These are phyloP conservation scores for Acanthornis magna DNA, from an alignment of 2,797 vertebrate species.

Conservation along the genomic window DNA sequence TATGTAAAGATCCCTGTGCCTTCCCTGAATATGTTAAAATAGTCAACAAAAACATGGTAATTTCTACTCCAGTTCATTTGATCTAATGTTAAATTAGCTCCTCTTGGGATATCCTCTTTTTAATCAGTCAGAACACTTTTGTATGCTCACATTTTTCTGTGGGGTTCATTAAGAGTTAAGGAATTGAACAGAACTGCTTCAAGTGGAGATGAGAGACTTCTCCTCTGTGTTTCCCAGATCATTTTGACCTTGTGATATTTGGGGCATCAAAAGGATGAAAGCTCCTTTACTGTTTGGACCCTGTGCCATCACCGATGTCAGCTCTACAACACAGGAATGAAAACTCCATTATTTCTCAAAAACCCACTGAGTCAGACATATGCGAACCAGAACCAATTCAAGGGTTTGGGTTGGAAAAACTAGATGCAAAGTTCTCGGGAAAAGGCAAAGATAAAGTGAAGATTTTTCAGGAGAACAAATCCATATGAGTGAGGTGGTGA, in stretches of 20 bases:
- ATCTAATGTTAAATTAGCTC: constrained; percentile 68
- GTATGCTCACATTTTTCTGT: constrained; percentile 26
- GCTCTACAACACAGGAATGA: neutral
- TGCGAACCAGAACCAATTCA: neutral
- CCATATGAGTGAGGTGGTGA: neutral
- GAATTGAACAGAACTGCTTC: constrained; percentile 14
- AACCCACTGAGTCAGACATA: neutral
- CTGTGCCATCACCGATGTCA: neutral
- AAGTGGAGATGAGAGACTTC: constrained; percentile 28
- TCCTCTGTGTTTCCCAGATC: neutral
- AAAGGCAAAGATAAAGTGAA: neutral
- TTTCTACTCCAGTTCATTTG: constrained; percentile 60
- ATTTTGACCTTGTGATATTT: constrained; percentile 35
- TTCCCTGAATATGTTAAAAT: constrained; percentile 64
- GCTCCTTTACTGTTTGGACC: neutral
- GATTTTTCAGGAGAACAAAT: neutral
- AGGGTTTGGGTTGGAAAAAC: neutral
- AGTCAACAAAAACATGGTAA: constrained; percentile 69
- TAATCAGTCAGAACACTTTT: constrained; percentile 52
- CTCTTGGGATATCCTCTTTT: constrained; percentile 50
- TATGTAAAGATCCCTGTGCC: constrained; percentile 41
- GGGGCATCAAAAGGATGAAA: neutral
- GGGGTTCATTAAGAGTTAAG: constrained; percentile 52
- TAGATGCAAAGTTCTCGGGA: neutral
- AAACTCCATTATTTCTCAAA: neutral